Conservation (phyloP, 2,888 invertebrate species). For the Polietes domitor region DNA sequence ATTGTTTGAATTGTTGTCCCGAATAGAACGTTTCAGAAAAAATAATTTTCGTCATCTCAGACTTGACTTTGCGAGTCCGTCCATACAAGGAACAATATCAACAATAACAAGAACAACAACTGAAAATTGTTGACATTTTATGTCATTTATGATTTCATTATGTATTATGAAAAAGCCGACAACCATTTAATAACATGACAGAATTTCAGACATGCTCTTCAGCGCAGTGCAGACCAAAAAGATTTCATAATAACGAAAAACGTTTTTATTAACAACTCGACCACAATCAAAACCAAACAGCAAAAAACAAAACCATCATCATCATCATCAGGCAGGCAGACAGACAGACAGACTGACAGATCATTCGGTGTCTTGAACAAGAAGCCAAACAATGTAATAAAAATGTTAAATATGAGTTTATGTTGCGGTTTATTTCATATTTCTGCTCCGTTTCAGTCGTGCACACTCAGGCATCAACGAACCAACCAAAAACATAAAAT, state of each 20-base stretch:
- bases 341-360: slow-evolving; percentile 41
- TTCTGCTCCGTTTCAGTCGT: slow-evolving; percentile 28
- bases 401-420: slow-evolving; percentile 64
- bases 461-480: slow-evolving; percentile 27
- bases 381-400: slow-evolving; percentile 62
- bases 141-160: slow-evolving; percentile 67
- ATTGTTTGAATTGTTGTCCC: neutral
- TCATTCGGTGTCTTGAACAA: slow-evolving; percentile 50
- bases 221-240: slow-evolving; percentile 29
- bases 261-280: slow-evolving; percentile 28
- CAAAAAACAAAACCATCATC: neutral
- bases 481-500: slow-evolving; percentile 17
- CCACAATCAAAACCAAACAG: neutral
- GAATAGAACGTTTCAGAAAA: neutral
- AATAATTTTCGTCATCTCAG: neutral
- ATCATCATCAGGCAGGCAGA: neutral
- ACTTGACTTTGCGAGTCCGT: neutral
- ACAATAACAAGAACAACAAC: slow-evolving; percentile 23
- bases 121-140: slow-evolving; percentile 63
- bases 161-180: slow-evolving; percentile 65
- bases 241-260: slow-evolving; percentile 47
- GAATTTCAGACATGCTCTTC: slow-evolving; percentile 61
- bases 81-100: neutral
- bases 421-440: slow-evolving; percentile 62
- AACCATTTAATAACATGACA: slow-evolving; percentile 64